Evolutionary conservation across 2,113 vertebrate genomes (phyloP).

Genomic region (Kryptolebias marmoratus): DNA sequence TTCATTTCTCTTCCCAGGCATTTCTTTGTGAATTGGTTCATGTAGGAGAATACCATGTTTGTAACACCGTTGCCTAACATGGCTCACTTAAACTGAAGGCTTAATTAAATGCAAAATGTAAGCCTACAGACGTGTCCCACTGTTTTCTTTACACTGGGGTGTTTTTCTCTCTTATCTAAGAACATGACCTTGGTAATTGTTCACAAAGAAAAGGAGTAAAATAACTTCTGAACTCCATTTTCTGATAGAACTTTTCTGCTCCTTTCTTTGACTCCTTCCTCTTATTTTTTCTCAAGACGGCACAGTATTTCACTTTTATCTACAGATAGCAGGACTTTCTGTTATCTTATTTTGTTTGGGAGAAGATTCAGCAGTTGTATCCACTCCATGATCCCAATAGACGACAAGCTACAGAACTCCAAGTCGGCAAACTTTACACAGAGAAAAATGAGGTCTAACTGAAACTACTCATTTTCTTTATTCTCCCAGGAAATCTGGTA

Average conservation of each 20-base stretch:
- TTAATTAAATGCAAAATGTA: constrained; percentile 6
- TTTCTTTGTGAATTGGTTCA: neutral
- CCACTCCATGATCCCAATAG: constrained; percentile 72
- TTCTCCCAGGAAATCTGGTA: constrained; percentile 45
- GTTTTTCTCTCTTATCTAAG: constrained; percentile 49
- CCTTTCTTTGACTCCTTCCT: constrained; percentile 51
- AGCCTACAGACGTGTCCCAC: neutral
- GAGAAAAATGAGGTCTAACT: constrained; percentile 76
- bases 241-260: constrained; percentile 64
- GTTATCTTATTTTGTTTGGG: constrained; percentile 82
- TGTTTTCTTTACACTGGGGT: constrained; percentile 22
- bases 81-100: neutral
- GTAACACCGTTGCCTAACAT: neutral
- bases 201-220: constrained; percentile 56
- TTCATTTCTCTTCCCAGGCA: neutral
- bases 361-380: constrained; percentile 73
- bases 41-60: neutral
- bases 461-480: constrained; percentile 57
- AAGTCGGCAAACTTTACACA: constrained; percentile 74
- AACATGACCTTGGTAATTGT: constrained; percentile 78
- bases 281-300: constrained; percentile 67
- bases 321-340: constrained; percentile 81
- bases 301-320: constrained; percentile 83
- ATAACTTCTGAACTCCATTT: constrained; percentile 78
- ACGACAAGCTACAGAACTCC: constrained; percentile 77